Base-by-base conservation (phyloP, 2,797 vertebrate species). In the Anabas testudineus region DNA sequence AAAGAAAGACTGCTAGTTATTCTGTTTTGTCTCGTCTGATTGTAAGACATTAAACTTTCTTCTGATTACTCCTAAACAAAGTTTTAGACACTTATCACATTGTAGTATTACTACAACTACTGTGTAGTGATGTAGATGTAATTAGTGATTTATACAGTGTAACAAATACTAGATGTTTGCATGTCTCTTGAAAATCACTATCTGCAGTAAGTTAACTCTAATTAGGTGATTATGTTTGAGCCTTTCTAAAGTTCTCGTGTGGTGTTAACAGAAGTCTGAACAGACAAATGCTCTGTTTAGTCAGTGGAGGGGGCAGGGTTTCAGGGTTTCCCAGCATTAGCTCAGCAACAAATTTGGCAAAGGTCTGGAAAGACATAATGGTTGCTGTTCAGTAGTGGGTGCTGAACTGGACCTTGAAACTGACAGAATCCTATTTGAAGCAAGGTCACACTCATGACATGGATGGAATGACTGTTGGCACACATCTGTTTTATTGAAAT, bases 341-440 rank as follows among this genome's bases (percentile, higher is more conserved):
- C 64, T 82, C 75, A 79, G 67, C 67, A 76, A 61, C 65, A 83
- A 76, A 76, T 68, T 74, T 85, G 78, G 79, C 69, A 80, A 76
- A 85, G 45, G 58, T 80, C 73, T 60, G 53, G 61, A 77, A 54
- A 53, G 58, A 86, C 68, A 83, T 87, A 88, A 81, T 54, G 72
- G 84, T 70, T 88, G 84, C 90, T 91, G 91, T 93, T 91, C 90
- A 89, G 75, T 14, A 82, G 71, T 42, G 76, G 78, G 91, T 90
- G 87, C 88, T 91, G 90, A 92, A 90, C 82, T 74, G 81, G 78
- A 83, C 77, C 70, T 67, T 69, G 48, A 32, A 57, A 69, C 54
- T 30, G 4, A 61, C 61, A 32, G 57, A 61, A 43, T 80, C 54
- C 56, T 57, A 45, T 85, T 79, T 68, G 57, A 80, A 73, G 80